These are phyloP conservation scores for Helobdella robusta DNA, from an alignment of 2,888 invertebrate species.

Conservation along the genomic window DNA sequence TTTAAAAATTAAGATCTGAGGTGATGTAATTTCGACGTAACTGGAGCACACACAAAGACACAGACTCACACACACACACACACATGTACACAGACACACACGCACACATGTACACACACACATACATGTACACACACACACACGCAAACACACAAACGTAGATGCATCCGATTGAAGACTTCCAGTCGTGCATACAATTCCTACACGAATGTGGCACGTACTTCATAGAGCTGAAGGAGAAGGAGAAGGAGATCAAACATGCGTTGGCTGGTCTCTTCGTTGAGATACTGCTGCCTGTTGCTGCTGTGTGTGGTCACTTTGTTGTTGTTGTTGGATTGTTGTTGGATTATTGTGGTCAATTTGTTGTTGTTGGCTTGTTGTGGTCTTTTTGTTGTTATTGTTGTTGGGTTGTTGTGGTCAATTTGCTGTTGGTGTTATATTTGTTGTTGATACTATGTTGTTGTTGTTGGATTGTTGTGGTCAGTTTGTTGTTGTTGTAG, in stretches of 20 bases:
- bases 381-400: too few species aligned
- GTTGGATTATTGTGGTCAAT: too few species aligned
- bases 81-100: not conserved
- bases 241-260: constrained; percentile 90
- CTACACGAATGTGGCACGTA: constrained; percentile 96
- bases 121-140: not conserved
- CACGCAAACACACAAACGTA: constrained; percentile 38
- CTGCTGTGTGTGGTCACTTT: constrained; percentile 84
- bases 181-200: constrained; percentile 95
- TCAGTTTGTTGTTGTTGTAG: too few species aligned
- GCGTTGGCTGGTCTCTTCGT: constrained; percentile 95
- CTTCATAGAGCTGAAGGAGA: constrained; percentile 80
- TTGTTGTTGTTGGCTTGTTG: too few species aligned
- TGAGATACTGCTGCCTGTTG: constrained; percentile 94
- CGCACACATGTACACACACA: not conserved
- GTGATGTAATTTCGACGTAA: too few species aligned
- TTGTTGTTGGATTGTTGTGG: not conserved
- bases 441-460: not conserved
- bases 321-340: too few species aligned
- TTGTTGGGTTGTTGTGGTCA: too few species aligned
- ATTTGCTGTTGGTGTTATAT: too few species aligned
- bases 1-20: too few species aligned
- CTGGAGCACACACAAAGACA: not conserved
- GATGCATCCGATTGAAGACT: constrained; percentile 99
- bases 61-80: not conserved